Evolutionary conservation across 2,888 invertebrate species (phyloP), one percentile per base, ranked within the genome.

Genomic region (Sarcophaga caerulescens): DNA sequence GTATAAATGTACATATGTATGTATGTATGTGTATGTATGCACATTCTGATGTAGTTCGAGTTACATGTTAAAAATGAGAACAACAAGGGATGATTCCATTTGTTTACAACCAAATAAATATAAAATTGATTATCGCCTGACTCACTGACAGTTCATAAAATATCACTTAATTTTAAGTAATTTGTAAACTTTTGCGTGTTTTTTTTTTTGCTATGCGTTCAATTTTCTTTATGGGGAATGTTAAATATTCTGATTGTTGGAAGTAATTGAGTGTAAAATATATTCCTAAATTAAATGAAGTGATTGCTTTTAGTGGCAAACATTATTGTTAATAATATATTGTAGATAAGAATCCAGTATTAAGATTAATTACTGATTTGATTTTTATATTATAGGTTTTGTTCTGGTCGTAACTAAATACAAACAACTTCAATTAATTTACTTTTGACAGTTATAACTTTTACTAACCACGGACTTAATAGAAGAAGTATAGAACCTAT

Each of bases 91-190:
- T 89, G 89, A 89, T 85, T 88, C 80, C 85, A 88, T 88, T 88
- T 88, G 85, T 87, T 88, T 88, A 88, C 88, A 87, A 79, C 73
- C 87, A 88, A 86, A 89, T 89, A 87, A 88, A 89, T 88, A 87
- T 79, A 84, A 73, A 82, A 71, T 82, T 82, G 77, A 77, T 82
- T 77, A 82, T 66, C 65, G 82, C 76, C 77, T 65, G 71, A 82
- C 76, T 82, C 60, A 82, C 82, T 82, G 82, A 82, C 82, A 82
- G 76, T 82, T 85, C 88, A 89, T 89, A 88, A 89, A 88, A 87
- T 89, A 89, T 88, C 85, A 88, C 88, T 88, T 88, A 71, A 82
- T 77, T 82, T 77, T 77, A 71, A 77, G 71, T 77, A 82, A 82
- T 82, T 82, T 82, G 82, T 82, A 77, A 77, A 77, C 52, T 77